Base-by-base conservation (phyloP, 2,888 invertebrate genomes). In the Pogonocherus hispidulus region DNA sequence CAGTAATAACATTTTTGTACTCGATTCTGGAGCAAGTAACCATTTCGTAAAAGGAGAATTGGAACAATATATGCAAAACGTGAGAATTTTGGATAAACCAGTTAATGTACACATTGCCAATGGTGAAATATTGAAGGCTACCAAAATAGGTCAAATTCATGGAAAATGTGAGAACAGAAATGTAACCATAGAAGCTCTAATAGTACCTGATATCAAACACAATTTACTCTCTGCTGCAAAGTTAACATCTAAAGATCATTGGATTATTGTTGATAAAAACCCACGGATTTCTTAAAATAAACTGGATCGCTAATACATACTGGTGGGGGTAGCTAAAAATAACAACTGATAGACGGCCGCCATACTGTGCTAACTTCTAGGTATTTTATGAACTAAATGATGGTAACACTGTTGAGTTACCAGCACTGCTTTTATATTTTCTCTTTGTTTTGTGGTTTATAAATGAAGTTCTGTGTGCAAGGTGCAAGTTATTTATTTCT, bases 1-100 rank as follows among this genome's bases (percentile, higher is more conserved):
- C 9, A n/a, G 16, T 3, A 59, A 69, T 22, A 32, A 52, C n/a
- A 16, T 23, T 16, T 69, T 69, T 55, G 47, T 69, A 11, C 20
- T 69, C 16, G 55, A 69, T 47, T 69, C 65, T 16, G 68, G 68
- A 18, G 54, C 60, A n/a, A 69, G 59, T 44, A 57, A 69, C 27
- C 59, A 69, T 47, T 47, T 70, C 52, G 62, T 70, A n/a, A 2
- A n/a, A n/a, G 41, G n/a, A n/a, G n/a, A 41, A n/a, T 41, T 41
- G n/a, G 41, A 49, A 64, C 46, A 49, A 64, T 27, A 62, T 20
- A 69, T 63, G 66, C 41, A 27, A 35, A 27, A 67, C 23, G 56
- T 63, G 20, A 67, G 49, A 55, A 19, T 3, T 35, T 37, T 67
- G 14, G 11, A 23, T 14, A 35, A 63, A 18, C 9, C 32, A 44